Evolutionary conservation across 2,888 invertebrate genomes (phyloP).

Genomic region (Fragum sueziense): DNA sequence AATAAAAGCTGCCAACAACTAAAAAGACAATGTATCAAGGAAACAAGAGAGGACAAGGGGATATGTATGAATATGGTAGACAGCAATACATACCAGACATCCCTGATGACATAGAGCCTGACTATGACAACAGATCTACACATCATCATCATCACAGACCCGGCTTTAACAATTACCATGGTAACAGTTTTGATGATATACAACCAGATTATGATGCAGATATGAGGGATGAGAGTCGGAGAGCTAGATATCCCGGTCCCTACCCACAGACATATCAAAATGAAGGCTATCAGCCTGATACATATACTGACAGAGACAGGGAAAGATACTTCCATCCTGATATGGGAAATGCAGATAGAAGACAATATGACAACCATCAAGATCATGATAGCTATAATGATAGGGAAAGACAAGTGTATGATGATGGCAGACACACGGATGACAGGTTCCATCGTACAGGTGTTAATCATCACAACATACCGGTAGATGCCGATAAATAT

Average conservation of each 20-base stretch:
- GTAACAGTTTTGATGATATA: not conserved
- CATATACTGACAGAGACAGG: not conserved
- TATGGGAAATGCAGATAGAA: no score
- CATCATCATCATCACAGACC: not conserved
- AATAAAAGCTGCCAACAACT: no score
- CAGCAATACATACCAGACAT: not conserved
- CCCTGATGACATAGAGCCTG: not conserved
- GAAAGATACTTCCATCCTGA: no score
- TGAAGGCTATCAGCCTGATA: not conserved
- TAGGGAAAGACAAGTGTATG: no score
- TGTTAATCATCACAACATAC: no score
- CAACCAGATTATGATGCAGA: not conserved
- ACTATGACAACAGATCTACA: not conserved
- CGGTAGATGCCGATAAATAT: no score
- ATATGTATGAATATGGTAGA: not conserved
- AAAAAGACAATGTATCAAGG: not conserved
- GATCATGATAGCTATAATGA: no score
- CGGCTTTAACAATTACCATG: not conserved
- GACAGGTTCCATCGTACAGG: no score
- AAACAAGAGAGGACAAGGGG: not conserved
- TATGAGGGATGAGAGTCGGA: not conserved
- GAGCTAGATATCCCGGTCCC: not conserved
- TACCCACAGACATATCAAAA: not conserved
- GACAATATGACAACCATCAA: no score
- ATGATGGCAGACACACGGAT: no score